Evolutionary conservation across 2,797 vertebrate species (phyloP).

Genomic region (Gobionotothen gibberifrons): DNA sequence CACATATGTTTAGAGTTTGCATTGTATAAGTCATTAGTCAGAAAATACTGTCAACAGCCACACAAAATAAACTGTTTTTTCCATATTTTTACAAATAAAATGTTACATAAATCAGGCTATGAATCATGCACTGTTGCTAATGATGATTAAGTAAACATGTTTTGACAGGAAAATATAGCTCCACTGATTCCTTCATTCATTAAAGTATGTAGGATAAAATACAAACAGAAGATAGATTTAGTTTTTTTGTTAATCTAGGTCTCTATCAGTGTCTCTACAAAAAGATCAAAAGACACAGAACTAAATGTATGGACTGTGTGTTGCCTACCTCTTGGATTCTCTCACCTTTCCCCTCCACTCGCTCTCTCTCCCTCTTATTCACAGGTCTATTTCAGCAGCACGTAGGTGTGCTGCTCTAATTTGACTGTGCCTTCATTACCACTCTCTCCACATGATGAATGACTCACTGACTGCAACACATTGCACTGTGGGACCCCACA

Average conservation of each 20-base stretch:
- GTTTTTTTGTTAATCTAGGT: conserved; percentile 15
- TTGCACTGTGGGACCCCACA: conserved; percentile 18
- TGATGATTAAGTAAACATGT: not conserved
- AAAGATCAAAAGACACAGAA: not conserved
- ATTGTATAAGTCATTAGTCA: too few relatives aligned
- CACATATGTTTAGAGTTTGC: too few relatives aligned
- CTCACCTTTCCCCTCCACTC: conserved; percentile 10
- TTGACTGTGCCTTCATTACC: conserved; percentile 55
- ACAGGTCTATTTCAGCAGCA: conserved; percentile 63
- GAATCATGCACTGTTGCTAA: too few relatives aligned
- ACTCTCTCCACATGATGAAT: conserved; percentile 55
- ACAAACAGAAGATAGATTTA: not conserved
- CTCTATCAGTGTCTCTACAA: conserved; percentile 8
- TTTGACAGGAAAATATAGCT: too few relatives aligned
- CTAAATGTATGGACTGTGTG: not conserved
- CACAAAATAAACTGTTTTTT: too few relatives aligned
- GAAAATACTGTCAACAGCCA: too few relatives aligned
- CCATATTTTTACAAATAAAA: too few relatives aligned
- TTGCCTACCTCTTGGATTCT: not conserved
- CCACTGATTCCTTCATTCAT: not conserved
- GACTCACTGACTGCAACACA: conserved; percentile 66
- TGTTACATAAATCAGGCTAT: too few relatives aligned
- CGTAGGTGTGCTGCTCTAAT: conserved; percentile 69
- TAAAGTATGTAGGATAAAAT: not conserved
- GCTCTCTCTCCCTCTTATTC: conserved; percentile 35